Conservation (phyloP, 2,797 vertebrate species). For the Sebastes vulpes region DNA sequence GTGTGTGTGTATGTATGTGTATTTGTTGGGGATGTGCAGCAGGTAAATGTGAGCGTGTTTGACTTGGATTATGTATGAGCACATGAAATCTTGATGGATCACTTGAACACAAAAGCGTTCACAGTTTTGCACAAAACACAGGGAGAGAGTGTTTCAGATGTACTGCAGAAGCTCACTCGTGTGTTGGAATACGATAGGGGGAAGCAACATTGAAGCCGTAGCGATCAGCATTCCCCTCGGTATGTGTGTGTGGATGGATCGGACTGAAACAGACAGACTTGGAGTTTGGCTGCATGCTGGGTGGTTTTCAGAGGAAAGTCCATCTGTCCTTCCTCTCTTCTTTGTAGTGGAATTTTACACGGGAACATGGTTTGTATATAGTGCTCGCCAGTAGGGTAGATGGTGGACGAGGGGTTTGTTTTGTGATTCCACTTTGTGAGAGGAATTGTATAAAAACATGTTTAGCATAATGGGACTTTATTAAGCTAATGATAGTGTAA, state of each 20-base stretch:
- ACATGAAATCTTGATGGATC: conserved; percentile 44
- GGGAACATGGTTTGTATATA: neutral
- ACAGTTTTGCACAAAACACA: conserved; percentile 33
- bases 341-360: conserved; percentile 55
- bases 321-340: conserved; percentile 68
- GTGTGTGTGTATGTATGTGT: neutral
- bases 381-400: conserved; percentile 9
- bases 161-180: neutral
- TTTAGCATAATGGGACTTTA: neutral
- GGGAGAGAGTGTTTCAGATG: conserved; percentile 12
- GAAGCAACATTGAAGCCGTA: conserved; percentile 11
- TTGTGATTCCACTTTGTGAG: neutral
- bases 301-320: conserved; percentile 67
- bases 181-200: conserved; percentile 15
- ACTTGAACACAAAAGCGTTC: conserved; percentile 27
- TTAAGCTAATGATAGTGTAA: neutral
- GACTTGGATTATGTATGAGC: conserved; percentile 45
- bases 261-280: conserved; percentile 42
- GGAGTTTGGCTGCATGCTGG: conserved; percentile 54
- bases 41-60: conserved; percentile 50
- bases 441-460: neutral
- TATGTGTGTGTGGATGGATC: conserved; percentile 48
- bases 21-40: conserved; percentile 20
- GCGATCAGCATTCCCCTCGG: conserved; percentile 30
- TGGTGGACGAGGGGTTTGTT: neutral